phyloP scores from a whole-genome alignment of 2,797 vertebrate species.

The Parambassis ranga region DNA sequence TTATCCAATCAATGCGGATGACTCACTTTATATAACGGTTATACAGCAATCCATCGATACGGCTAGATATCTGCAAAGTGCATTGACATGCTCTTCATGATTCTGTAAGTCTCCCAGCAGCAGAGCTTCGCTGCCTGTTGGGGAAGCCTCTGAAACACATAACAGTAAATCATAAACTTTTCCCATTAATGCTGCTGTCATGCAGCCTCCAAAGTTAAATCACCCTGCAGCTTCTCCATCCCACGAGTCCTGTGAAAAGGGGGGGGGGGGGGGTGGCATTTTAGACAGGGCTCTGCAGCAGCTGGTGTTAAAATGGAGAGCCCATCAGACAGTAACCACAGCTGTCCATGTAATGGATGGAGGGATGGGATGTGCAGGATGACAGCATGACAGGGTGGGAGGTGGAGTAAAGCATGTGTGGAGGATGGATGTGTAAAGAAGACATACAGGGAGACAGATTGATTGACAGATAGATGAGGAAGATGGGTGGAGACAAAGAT shows the following conservation, averaged over 20 bases:
- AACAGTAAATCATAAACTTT: slow-evolving; percentile 25
- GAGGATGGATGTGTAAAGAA: not conserved
- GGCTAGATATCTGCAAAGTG: not conserved
- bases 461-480: not conserved
- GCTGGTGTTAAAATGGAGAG: slow-evolving; percentile 52
- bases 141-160: not conserved
- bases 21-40: not conserved
- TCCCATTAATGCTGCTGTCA: slow-evolving; percentile 39
- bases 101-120: not conserved
- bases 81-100: not conserved
- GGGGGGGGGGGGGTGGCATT: slow-evolving; percentile 47
- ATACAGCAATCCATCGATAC: not conserved
- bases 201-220: slow-evolving; percentile 24
- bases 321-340: slow-evolving; percentile 21
- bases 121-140: not conserved
- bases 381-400: slow-evolving; percentile 31
- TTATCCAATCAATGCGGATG: not conserved
- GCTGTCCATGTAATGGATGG: slow-evolving; percentile 49
- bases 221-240: slow-evolving; percentile 7
- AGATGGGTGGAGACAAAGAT: not conserved
- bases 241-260: slow-evolving; percentile 5
- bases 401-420: slow-evolving; percentile 3
- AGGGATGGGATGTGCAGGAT: slow-evolving; percentile 29
- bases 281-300: slow-evolving; percentile 9
- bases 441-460: not conserved